Evolutionary conservation across 2,797 vertebrate genomes (phyloP), one percentile per base, ranked within the genome.

Genomic region (Trichosurus vulpecula): DNA sequence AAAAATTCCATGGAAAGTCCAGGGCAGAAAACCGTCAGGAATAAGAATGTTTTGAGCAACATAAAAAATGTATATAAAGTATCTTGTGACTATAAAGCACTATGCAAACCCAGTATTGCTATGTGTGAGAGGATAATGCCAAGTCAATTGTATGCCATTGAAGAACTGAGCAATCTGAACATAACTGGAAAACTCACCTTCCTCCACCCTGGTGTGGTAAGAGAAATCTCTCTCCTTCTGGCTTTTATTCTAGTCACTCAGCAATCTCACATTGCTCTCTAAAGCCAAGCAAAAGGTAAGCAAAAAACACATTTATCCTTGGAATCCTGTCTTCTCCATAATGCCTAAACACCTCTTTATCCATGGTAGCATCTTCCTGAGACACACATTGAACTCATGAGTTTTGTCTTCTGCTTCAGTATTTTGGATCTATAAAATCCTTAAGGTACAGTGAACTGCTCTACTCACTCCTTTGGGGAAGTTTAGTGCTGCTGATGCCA

Each of bases 171-270:
- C 0, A 3, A 54, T 47, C 54, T 1, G 57, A 92, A n/a, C 27
- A n/a, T 27, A 31, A 56, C 27, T 87, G 51, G 94, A 53, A 97
- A 93, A 91, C 92, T 96, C 58, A 96, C 90, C 93, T 96, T 94
- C 41, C 16, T 93, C 81, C 13, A 11, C 57, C 51, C 55, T 92
- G 25, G 87, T 91, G 9, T 47, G 5, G 54, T 27, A 27, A 41
- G 35, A 5, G 19, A n/a, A 74, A 22, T 53, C 6, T 54, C 55
- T 92, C 54, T 89, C 25, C 22, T 81, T 90, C 87, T 81, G 41
- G 92, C 57, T 93, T 11, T 10, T 56, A 8, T 25, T 25, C 47
- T 92, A 22, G 2, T 92, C 53, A 66, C 35, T 58, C 81, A n/a
- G 47, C 5, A 41, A 87, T 11, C 54, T 90, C 29, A 94, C 29